Percentiles rank a stretch among this genome's conserved stretches.
Evolutionary conservation across 2,797 vertebrate genomes (phyloP).

Genomic region (Lindbergichthys nudifrons): DNA sequence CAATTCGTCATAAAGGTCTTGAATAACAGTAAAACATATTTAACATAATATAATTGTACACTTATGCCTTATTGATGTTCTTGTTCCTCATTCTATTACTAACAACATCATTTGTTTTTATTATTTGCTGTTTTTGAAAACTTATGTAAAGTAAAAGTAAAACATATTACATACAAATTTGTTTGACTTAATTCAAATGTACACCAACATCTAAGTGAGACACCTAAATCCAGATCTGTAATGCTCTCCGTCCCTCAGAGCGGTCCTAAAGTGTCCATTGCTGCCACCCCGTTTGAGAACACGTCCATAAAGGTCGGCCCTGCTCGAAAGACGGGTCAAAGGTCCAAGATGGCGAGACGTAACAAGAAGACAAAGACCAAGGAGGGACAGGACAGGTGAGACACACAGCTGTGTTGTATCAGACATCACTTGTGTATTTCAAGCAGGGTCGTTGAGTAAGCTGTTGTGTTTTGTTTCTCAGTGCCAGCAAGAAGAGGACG

Average conservation of each 20-base stretch:
- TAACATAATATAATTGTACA: too few species aligned
- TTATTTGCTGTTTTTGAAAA: neutral
- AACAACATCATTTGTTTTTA: neutral
- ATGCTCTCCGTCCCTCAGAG: constrained; percentile 82
- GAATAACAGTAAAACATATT: too few species aligned
- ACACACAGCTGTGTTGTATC: neutral
- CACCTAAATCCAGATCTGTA: neutral
- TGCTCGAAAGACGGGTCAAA: constrained; percentile 91
- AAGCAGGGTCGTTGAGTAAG: neutral
- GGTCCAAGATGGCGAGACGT: constrained; percentile 96
- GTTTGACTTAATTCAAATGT: neutral
- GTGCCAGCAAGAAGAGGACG: constrained; percentile 90
- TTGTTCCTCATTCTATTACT: neutral
- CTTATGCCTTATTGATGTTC: too few species aligned
- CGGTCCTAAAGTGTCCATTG: constrained; percentile 94
- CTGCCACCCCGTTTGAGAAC: constrained; percentile 95
- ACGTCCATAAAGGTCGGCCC: constrained; percentile 97
- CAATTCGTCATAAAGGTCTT: too few species aligned
- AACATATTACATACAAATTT: neutral
- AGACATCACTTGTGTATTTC: neutral
- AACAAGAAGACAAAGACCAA: constrained; percentile 93
- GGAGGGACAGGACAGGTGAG: constrained; percentile 94
- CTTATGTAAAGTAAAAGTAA: neutral
- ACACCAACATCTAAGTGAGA: neutral
- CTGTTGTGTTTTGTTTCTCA: neutral